Evolutionary conservation across 2,888 invertebrate genomes (phyloP).

Genomic region (Iphiclides podalirius): DNA sequence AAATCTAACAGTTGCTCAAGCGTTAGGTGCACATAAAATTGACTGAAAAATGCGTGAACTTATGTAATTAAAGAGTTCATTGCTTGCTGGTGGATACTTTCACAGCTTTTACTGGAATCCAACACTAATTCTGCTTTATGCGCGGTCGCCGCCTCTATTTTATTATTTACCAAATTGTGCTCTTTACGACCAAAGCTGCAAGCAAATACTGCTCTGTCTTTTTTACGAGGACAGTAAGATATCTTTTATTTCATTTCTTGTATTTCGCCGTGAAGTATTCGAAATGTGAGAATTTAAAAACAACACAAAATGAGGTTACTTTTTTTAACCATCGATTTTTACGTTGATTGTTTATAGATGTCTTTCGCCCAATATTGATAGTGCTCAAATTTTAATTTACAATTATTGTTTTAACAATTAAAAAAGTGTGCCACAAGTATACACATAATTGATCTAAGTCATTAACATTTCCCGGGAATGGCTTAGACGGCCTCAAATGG

Average conservation of each 20-base stretch:
- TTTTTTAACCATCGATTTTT: too few relatives aligned
- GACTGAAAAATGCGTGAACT: neutral
- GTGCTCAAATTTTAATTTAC: too few relatives aligned
- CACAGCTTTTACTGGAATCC: neutral
- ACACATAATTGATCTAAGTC: too few relatives aligned
- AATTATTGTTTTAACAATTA: too few relatives aligned
- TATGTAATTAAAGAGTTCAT: conserved; percentile 1
- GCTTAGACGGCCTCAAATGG: conserved; percentile 1
- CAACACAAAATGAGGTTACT: too few relatives aligned
- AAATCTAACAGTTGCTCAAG: neutral
- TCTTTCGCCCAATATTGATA: too few relatives aligned
- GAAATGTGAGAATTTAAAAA: too few relatives aligned
- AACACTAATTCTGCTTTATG: conserved; percentile 12
- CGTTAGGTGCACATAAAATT: neutral
- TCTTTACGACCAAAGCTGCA: neutral
- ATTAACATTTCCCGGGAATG: conserved; percentile 20
- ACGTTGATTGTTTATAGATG: too few relatives aligned
- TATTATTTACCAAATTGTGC: conserved; percentile 6
- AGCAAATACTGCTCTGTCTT: neutral
- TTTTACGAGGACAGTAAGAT: neutral
- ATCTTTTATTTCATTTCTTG: neutral
- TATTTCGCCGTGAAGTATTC: neutral
- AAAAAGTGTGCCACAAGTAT: too few relatives aligned
- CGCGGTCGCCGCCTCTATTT: neutral
- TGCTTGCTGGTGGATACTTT: neutral